A percentile compares a stretch with the other conserved stretches of the same genome.
These are phyloP conservation scores for Boloria euphrosyne DNA, from an alignment of 2,888 invertebrate genomes.

Conservation along the genomic window DNA sequence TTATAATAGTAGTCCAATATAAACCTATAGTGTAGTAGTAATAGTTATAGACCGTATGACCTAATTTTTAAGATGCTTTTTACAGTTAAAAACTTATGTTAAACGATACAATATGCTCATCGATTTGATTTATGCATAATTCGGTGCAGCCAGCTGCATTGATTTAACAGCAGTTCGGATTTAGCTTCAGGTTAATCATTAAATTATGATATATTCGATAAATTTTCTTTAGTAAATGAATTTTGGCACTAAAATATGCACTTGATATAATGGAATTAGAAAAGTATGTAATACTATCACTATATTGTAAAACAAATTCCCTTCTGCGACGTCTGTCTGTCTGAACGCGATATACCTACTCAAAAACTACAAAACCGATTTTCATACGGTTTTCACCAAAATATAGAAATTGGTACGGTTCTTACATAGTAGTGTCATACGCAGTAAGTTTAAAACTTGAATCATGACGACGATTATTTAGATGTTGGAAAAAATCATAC, in stretches of 20 bases:
- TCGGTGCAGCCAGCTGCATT: constrained; percentile 38
- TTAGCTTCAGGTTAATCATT: constrained; percentile 29
- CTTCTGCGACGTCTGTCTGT: not conserved
- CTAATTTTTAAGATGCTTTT: not conserved
- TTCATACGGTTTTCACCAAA: not conserved
- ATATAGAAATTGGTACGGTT: not conserved
- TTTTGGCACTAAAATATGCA: too few relatives aligned
- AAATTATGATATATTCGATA: too few relatives aligned
- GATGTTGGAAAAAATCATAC: not conserved
- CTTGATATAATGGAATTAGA: too few relatives aligned
- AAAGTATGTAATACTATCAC: not conserved
- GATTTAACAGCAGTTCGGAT: constrained; percentile 40
- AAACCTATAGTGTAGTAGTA: too few relatives aligned
- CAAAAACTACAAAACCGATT: not conserved
- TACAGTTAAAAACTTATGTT: not conserved
- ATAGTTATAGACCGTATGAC: not conserved
- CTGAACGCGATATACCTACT: too few relatives aligned
- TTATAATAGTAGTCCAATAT: too few relatives aligned
- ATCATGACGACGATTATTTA: too few relatives aligned
- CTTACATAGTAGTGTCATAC: too few relatives aligned
- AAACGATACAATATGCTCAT: constrained; percentile 10
- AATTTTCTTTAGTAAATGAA: too few relatives aligned
- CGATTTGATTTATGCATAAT: constrained; percentile 10
- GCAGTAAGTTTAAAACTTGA: too few relatives aligned
- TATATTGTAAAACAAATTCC: not conserved